Base-by-base conservation (phyloP, 2,888 invertebrate species). In the Hirtodrosophila duncani region DNA sequence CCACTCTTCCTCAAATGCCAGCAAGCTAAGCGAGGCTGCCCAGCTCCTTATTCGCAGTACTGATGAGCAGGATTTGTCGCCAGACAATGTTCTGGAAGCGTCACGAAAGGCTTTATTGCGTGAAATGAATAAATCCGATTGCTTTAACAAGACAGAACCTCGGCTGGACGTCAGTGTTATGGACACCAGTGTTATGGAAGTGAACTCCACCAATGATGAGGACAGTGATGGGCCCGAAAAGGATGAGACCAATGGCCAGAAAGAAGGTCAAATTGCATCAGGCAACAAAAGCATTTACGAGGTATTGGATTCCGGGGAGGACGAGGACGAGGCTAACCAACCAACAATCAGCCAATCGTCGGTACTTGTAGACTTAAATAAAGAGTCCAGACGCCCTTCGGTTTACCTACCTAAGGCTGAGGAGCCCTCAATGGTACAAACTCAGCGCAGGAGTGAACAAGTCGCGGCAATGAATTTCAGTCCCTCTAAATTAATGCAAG, bases 111-210 rank as follows among this genome's bases (percentile, higher is more conserved):
- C 46, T 16, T 43, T 57, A n/a, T 33, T 64, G 1, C 46, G 41
- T 3, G 48, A 55, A 5, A 5, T 61, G 1, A 63, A 56, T 24
- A 50, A 67, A 0, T 65, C 67, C 0, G 61, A 67, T 30, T 44
- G 46, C 1, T 49, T 72, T 3, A 67, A 72, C 18, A 67, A 72
- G 59, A 65, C 70, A 2, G 44, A 41, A 2, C 57, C 62, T 1
- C 41, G 57, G 11, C 26, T 67, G 26, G 59, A 64, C 26, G 8
- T 33, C 1, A 49, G 44, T n/a, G n/a, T n/a, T n/a, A n/a, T 29
- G 26, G 3, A 10, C 45, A 14, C 20, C 0, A 9, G 5, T 1
- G 33, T 41, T 8, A 4, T 16, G 13, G 52, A 33, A 7, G 11
- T 27, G 3, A 20, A 41, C 8, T 34, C 44, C 14, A 17, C 41